Conservation (phyloP, 2,797 vertebrate genomes). For the Danio kyathit region DNA sequence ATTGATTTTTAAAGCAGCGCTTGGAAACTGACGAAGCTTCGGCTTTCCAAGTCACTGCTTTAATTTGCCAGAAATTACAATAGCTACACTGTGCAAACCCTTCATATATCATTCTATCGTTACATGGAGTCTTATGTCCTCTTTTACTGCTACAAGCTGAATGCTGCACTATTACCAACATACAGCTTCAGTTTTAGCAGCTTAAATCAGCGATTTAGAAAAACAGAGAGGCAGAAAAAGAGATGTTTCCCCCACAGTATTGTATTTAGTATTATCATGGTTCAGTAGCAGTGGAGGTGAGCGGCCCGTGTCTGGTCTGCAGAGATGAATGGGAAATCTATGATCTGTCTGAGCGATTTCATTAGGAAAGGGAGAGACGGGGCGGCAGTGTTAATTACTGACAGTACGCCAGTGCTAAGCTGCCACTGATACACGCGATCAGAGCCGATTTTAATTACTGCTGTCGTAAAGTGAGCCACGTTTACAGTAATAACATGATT, state of each 20-base stretch:
- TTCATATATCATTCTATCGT: constrained; percentile 44
- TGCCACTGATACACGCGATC: constrained; percentile 43
- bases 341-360: constrained; percentile 55
- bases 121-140: constrained; percentile 3
- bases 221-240: constrained; percentile 10
- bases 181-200: background rate
- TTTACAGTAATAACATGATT: constrained; percentile 60
- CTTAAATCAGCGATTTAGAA: constrained; percentile 38
- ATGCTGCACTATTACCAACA: background rate
- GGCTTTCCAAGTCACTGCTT: constrained; percentile 36
- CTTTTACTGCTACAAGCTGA: background rate
- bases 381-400: constrained; percentile 48
- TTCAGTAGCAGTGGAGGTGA: constrained; percentile 16
- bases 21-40: constrained; percentile 25
- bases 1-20: constrained; percentile 54
- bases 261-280: constrained; percentile 12
- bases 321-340: constrained; percentile 45
- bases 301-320: background rate
- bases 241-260: background rate
- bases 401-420: constrained; percentile 48
- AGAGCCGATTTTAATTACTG: constrained; percentile 58
- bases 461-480: constrained; percentile 58
- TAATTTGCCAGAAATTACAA: constrained; percentile 45
- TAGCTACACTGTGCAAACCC: constrained; percentile 9
- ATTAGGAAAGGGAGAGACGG: constrained; percentile 51